These are phyloP conservation scores for Nannoperca australis DNA, from an alignment of 2,797 vertebrate genomes.

Conservation along the genomic window DNA sequence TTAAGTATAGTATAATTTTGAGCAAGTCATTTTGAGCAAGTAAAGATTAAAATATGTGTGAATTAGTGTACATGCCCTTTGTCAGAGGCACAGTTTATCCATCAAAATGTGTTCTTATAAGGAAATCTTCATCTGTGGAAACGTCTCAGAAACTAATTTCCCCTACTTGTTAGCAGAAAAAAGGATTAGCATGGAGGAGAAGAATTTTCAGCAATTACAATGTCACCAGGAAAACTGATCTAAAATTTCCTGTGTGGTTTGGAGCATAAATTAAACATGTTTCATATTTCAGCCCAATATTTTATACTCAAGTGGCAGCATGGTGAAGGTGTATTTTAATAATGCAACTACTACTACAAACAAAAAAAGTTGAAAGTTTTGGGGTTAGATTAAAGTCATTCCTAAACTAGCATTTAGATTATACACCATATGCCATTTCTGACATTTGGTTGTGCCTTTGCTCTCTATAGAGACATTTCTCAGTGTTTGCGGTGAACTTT, in stretches of 20 bases:
- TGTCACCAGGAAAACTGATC: neutral
- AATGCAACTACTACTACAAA: neutral
- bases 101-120: neutral
- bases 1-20: neutral
- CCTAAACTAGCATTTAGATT: neutral
- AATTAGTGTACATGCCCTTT: neutral
- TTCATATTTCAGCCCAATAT: constrained; percentile 21
- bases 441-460: constrained; percentile 13
- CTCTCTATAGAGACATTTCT: constrained; percentile 86
- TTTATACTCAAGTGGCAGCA: constrained; percentile 22
- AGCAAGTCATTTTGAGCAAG: neutral
- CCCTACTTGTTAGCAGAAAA: constrained; percentile 14
- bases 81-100: neutral
- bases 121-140: constrained; percentile 3
- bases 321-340: neutral
- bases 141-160: constrained; percentile 2
- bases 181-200: neutral
- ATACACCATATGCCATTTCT: neutral
- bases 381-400: neutral
- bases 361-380: neutral
- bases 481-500: constrained; percentile 88
- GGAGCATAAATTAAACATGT: constrained; percentile 13
- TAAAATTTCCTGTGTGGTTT: constrained; percentile 11
- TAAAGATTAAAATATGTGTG: neutral
- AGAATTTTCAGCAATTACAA: constrained; percentile 10